Evolutionary conservation across 2,113 vertebrate species (phyloP).

Genomic region (Nansenia antarctica): DNA sequence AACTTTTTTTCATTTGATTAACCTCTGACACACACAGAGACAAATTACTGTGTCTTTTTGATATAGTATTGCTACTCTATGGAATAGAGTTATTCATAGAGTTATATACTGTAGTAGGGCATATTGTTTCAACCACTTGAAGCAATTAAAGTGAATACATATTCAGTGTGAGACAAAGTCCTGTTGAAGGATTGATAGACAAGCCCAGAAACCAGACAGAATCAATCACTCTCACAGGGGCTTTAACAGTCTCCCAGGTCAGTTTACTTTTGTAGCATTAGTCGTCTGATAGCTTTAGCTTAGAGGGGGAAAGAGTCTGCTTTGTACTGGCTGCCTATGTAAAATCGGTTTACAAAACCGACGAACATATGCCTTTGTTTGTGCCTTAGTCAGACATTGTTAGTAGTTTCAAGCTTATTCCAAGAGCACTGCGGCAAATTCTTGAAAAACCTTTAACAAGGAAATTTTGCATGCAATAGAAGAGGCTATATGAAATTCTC

Average conservation of each 20-base stretch:
- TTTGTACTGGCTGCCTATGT: constrained; percentile 41
- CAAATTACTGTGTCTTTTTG: too few species aligned
- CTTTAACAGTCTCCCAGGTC: constrained; percentile 60
- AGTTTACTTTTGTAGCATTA: constrained; percentile 66
- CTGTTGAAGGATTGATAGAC: constrained; percentile 51
- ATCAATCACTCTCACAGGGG: constrained; percentile 47
- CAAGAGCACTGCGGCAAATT: constrained; percentile 13
- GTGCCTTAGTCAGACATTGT: constrained; percentile 20
- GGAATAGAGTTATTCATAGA: too few species aligned
- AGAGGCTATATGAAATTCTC: not conserved
- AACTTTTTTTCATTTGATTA: too few species aligned
- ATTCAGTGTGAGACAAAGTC: too few species aligned
- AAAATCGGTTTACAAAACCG: constrained; percentile 41
- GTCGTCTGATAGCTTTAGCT: constrained; percentile 64
- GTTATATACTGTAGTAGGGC: too few species aligned
- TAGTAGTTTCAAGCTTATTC: constrained; percentile 30
- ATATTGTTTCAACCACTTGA: too few species aligned
- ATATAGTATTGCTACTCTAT: too few species aligned
- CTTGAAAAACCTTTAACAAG: constrained; percentile 19
- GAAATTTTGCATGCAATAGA: constrained; percentile 19
- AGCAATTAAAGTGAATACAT: too few species aligned
- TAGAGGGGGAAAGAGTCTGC: constrained; percentile 16
- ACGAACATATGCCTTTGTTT: constrained; percentile 48
- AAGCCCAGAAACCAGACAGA: constrained; percentile 61
- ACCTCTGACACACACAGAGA: too few species aligned